phyloP scores from a whole-genome alignment of 2,888 invertebrate genomes.

The Neocrepidodera transversa region DNA sequence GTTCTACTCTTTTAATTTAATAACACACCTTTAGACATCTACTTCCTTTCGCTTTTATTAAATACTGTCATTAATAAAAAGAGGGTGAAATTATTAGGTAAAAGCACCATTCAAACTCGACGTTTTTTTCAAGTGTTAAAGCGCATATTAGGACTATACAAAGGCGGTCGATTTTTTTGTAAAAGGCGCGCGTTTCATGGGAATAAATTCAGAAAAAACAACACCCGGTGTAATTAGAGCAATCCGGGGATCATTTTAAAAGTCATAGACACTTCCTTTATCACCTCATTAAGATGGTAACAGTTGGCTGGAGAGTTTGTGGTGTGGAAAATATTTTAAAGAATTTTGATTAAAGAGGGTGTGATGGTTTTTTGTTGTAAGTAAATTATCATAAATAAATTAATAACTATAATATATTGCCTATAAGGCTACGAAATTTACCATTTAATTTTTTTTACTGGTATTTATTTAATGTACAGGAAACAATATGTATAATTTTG shows the following conservation, averaged over 20 bases:
- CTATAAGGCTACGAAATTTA: no score
- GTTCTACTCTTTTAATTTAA: slow-evolving; percentile 11
- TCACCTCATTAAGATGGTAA: slow-evolving; percentile 26
- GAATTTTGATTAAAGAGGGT: background rate
- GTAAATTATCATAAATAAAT: no score
- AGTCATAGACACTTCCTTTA: slow-evolving; percentile 29
- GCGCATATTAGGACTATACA: slow-evolving; percentile 18
- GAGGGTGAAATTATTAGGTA: slow-evolving; percentile 15
- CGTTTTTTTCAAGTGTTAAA: slow-evolving; percentile 26
- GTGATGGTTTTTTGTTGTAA: background rate
- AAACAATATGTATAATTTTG: no score
- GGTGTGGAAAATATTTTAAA: slow-evolving; percentile 23
- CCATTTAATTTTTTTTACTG: no score
- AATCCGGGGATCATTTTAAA: slow-evolving; percentile 27
- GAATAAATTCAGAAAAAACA: slow-evolving; percentile 26
- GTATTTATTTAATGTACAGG: no score
- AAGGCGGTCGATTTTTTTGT: slow-evolving; percentile 19
- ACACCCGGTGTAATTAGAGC: slow-evolving; percentile 30
- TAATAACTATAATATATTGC: no score
- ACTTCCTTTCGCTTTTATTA: slow-evolving; percentile 29
- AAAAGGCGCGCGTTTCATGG: slow-evolving; percentile 26
- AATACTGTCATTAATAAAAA: slow-evolving; percentile 24
- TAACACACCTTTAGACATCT: slow-evolving; percentile 6
- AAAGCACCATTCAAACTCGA: slow-evolving; percentile 19
- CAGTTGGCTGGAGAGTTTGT: slow-evolving; percentile 26